Evolutionary conservation across 2,888 invertebrate species (phyloP).

Genomic region (Saturnia japonica): DNA sequence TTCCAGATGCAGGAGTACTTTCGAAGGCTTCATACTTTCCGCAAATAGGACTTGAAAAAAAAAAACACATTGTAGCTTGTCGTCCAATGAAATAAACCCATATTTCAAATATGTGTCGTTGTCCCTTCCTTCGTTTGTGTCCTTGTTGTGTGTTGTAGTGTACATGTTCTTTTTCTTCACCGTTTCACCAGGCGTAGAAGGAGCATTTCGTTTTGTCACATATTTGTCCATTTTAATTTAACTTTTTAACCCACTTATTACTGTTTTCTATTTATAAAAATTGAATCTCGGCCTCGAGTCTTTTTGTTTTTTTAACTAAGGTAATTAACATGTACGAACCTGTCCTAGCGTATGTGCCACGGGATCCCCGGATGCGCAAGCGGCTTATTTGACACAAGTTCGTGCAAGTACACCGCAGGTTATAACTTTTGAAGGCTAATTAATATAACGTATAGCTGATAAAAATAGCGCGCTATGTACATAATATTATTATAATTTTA

Average conservation of each 20-base stretch:
- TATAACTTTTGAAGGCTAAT: too few relatives aligned
- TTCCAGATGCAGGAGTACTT: conserved; percentile 14
- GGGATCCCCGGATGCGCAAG: background rate
- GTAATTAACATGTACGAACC: background rate
- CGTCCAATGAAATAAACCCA: background rate
- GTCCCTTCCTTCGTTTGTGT: too few relatives aligned
- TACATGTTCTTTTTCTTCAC: background rate
- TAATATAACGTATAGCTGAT: too few relatives aligned
- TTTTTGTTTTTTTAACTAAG: background rate
- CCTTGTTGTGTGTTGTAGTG: too few relatives aligned
- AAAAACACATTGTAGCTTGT: conserved; percentile 16
- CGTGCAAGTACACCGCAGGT: background rate
- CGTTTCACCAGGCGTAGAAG: conserved; percentile 12
- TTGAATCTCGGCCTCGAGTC: too few relatives aligned
- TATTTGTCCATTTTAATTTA: conserved; percentile 17
- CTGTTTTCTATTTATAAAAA: conserved; percentile 7
- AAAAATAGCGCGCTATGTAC: too few relatives aligned
- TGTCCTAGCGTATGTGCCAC: background rate
- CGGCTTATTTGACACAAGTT: background rate
- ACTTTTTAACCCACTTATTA: conserved; percentile 6
- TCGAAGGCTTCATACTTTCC: conserved; percentile 9
- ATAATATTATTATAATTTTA: too few relatives aligned
- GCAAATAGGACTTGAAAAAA: conserved; percentile 13
- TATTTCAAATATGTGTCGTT: background rate
- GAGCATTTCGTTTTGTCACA: conserved; percentile 8